Base-by-base conservation (phyloP, 2,113 vertebrate species). In the Oxygymnocypris stewartii region DNA sequence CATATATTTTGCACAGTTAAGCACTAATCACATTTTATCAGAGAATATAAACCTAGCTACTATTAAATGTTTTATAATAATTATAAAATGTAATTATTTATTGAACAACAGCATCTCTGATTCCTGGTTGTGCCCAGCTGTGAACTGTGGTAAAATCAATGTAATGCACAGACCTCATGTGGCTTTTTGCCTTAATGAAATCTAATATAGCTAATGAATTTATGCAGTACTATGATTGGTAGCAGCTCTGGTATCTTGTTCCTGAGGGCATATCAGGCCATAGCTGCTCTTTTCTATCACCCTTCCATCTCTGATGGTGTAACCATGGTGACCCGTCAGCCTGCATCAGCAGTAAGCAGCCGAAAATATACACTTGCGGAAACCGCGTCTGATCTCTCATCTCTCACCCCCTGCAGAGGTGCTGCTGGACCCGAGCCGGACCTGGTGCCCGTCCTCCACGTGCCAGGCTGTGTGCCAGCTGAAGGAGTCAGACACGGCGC, bases 391-490 rank as follows among this genome's bases (percentile, higher is more conserved):
- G 44, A 47, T 84, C 18, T 57, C 61, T 78, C 54, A 31, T 85
- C 20, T 79, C 40, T 59, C 67, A 12, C 49, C 35, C 73, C 23
- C 83, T 87, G 25, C 85, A 99, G 98, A 99, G 95, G 97, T 99
- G 85, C 96, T 99, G 88, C 92, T 99, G 94, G 98, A 99, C 93
- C 98, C 98, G 0, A 98, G 97, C 91, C 96, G 98, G 92, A 99
- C 97, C 0, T 99, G 98, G 98, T 99, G 98, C 94, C 98, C 98
- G 0, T 97, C 96, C 0, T 97, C 98, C 18, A 94, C 96, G 83
- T 99, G 98, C 94, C 98, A 99, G 91, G 97, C 98, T 0, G 98
- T 99, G 90, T 99, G 98, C 93, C 98, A 98, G 85, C 93, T 99
- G 9, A 96, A 97, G 89, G 97, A 99, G 85, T 79, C 92, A 6